A percentile compares a stretch with the other conserved stretches of the same genome.
Conservation (phyloP, 2,797 vertebrate genomes). For the Alfaro cultratus region DNA sequence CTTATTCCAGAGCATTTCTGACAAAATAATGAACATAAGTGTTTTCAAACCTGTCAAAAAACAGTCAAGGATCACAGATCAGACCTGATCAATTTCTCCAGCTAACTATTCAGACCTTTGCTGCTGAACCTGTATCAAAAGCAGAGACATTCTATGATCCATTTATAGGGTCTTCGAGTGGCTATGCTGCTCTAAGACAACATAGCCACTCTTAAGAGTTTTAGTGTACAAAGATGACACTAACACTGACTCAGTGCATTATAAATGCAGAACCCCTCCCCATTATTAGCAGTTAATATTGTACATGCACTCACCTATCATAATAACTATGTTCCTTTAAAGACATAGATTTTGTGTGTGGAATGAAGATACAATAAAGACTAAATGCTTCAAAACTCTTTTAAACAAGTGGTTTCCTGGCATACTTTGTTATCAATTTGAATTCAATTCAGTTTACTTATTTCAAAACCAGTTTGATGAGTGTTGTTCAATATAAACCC, state of each 20-base stretch:
- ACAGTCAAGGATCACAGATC: not conserved
- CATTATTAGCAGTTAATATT: not conserved
- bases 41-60: not conserved
- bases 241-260: conserved; percentile 18
- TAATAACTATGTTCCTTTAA: not conserved
- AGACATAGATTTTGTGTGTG: not conserved
- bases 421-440: no score
- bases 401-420: not conserved
- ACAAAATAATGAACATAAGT: not conserved
- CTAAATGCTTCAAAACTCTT: not conserved
- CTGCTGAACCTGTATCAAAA: not conserved
- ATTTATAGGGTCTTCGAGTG: not conserved
- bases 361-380: not conserved
- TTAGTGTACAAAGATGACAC: not conserved
- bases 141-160: not conserved
- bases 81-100: not conserved
- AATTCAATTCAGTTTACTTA: not conserved
- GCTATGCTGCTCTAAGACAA: not conserved
- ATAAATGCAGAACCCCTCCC: not conserved
- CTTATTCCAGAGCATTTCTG: not conserved
- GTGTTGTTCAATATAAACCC: not conserved
- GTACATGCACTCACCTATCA: not conserved
- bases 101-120: not conserved
- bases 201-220: no score
- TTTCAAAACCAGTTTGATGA: not conserved